Evolutionary conservation across 2,797 vertebrate genomes (phyloP), one percentile per base, ranked within the genome.

Genomic region (Neomorphus geoffroyi): DNA sequence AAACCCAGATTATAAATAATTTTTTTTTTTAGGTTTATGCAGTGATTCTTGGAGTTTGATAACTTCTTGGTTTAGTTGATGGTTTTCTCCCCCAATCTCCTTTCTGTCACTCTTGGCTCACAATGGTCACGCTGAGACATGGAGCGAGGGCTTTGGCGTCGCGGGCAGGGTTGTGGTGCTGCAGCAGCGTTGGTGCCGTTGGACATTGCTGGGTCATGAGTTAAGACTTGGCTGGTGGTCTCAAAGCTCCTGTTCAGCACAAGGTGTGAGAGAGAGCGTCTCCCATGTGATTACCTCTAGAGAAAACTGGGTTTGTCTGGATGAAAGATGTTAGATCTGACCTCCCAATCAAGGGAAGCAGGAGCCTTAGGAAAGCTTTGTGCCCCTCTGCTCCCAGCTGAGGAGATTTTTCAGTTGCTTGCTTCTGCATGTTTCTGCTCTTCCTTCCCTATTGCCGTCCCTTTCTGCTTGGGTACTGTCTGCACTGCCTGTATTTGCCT

Each of bases 101-200:
- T 41, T 41, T n/a, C n/a, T 60, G 51, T 28, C 9, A 6, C 14
- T 61, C 32, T 30, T 18, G 32, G 26, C 46, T 9, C 69, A 4
- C 21, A 0, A 3, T 5, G 17, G 23, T 16, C 4, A 3, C 4
- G 1, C 32, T 9, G 39, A 2, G 2, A 10, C 6, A 11, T 3
- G 0, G 60, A 50, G 43, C 7, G 57, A 39, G 43, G 27, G 41
- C 66, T 19, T 4, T 3, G 1, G 30, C 1, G 1, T 27, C 1
- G 3, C 30, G 54, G 43, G 54, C 30, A 37, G 26, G 65, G n/a
- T n/a, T n/a, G n/a, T n/a, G n/a, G n/a, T n/a, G n/a, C n/a, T n/a
- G n/a, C 3, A 0, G 13, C 37, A 18, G 51, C 4, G 3, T 6
- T 2, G 10, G 7, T 6, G 8, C 15, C 7, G 24, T 1, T 8